Conservation (phyloP, 2,888 invertebrate species). For the Mythimna pallens region DNA sequence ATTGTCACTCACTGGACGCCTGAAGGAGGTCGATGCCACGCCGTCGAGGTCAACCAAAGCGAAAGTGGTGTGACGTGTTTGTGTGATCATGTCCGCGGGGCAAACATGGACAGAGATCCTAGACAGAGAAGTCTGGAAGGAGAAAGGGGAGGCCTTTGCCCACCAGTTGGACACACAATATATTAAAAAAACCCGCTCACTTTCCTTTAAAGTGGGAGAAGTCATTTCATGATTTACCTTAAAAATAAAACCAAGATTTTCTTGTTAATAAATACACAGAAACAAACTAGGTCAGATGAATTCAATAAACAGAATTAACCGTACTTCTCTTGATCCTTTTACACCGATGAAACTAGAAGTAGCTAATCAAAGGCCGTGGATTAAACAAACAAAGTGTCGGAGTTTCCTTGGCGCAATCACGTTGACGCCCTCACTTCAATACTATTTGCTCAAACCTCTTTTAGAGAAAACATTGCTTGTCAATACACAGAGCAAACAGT, state of each 20-base stretch:
- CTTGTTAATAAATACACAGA: neutral
- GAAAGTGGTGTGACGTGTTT: no score
- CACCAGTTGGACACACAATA: no score
- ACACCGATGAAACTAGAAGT: conserved; percentile 66
- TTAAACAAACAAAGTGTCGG: conserved; percentile 79
- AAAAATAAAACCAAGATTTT: neutral
- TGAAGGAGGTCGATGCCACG: no score
- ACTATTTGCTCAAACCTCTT: conserved; percentile 82
- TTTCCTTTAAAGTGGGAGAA: no score
- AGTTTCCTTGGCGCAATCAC: conserved; percentile 85
- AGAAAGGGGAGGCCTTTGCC: no score
- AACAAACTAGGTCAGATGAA: conserved; percentile 40
- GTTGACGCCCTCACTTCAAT: conserved; percentile 71
- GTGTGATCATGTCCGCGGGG: no score
- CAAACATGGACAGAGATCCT: no score
- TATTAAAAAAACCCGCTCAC: no score
- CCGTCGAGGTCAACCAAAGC: no score
- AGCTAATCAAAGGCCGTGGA: conserved; percentile 83
- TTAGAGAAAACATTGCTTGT: conserved; percentile 85
- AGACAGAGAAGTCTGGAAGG: no score
- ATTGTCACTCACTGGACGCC: no score
- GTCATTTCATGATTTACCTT: no score
- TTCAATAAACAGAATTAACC: conserved; percentile 54
- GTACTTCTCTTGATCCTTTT: conserved; percentile 57
- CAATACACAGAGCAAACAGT: conserved; percentile 84